Base-by-base conservation (phyloP, 2,888 invertebrate genomes). In the Latrodectus elegans region DNA sequence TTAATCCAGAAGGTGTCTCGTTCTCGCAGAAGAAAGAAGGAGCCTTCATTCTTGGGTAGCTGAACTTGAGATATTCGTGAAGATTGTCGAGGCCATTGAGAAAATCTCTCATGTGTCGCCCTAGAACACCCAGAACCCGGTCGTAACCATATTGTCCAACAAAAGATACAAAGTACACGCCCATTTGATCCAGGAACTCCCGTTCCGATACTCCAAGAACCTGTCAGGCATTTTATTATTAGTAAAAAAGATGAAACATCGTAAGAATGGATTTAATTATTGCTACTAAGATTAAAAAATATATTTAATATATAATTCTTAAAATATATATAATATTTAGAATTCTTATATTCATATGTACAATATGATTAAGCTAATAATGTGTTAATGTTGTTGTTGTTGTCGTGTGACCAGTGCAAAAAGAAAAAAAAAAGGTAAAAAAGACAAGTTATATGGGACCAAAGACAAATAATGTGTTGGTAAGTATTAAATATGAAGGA, bases 11-110 rank as follows among this genome's bases (percentile, higher is more conserved):
- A 83, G 96, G 94, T 0, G 97, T 96, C 92, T 99, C 99, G 91
- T 97, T 97, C 92, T 98, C 98, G 91, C 98, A 98, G 91, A 98
- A 98, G 92, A 99, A 99, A 80, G 97, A 97, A 0, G 99, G 99
- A 0, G 99, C 98, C 90, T 95, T 93, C 93, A 95, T 94, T 90
- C 96, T 94, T 0, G 98, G 98, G 92, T 98, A 98, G 80, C 97
- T 97, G 93, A 98, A 98, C 92, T 98, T 96, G 73, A 99, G 94
- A 92, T 99, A 99, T 92, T 99, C 99, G 92, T 99, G 99, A 49
- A 99, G 94, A 93, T 99, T 99, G 93, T 99, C 99, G 90, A 99
- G 93, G 0, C 93, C 98, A 92, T 98, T 99, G 4, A 99, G 94
- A 91, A 99, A 99, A 92, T 99, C 98, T 80, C 98, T 94, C 95